Evolutionary conservation across 2,888 invertebrate genomes (phyloP), one percentile per base, ranked within the genome.

Genomic region (Eristalis intricaria): DNA sequence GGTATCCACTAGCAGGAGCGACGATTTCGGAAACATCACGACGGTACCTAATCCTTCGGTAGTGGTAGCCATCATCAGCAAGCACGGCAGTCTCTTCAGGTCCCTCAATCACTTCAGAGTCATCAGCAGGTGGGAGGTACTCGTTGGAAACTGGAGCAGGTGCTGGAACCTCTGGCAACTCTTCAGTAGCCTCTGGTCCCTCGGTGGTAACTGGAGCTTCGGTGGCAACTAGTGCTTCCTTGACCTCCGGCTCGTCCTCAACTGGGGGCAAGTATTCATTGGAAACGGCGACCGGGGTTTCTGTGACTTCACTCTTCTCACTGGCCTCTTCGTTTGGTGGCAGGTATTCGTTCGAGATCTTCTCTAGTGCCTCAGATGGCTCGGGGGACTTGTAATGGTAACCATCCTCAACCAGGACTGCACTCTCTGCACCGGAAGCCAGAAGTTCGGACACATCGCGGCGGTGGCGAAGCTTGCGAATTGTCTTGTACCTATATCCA

Each of bases 371-470:
- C 23, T 32, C 61, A 4, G 68, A 1, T 35, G 76, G 10, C 26
- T 75, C 60, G 1, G 84, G 84, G 0, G 40, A 50, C 15, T 75
- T 78, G 81, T 84, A 90, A 88, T 68, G 92, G 90, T 58, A 92
- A 89, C 90, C 92, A 79, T 74, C 92, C 89, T 84, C 80, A 29
- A 58, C 73, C 32, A 88, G 60, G 11, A 73, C 15, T n/a, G 83
- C 61, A 32, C 66, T 83, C 26, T 78, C 63, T 10, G 29, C 56
- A 65, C 90, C 90, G 50, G 90, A 32, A 4, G 90, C 90, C 84
- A 91, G 68, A 32, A 89, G 26, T 61, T 91, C 91, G 2, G 92
- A 91, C 1, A 92, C 92, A 89, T 91, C 91, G 13, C 92, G 92
- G 32, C 90, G 90, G 75, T 90, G 70, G 23, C 84, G 85, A 26